phyloP scores from a whole-genome alignment of 2,113 vertebrate genomes.

The Melozone crissalis region DNA sequence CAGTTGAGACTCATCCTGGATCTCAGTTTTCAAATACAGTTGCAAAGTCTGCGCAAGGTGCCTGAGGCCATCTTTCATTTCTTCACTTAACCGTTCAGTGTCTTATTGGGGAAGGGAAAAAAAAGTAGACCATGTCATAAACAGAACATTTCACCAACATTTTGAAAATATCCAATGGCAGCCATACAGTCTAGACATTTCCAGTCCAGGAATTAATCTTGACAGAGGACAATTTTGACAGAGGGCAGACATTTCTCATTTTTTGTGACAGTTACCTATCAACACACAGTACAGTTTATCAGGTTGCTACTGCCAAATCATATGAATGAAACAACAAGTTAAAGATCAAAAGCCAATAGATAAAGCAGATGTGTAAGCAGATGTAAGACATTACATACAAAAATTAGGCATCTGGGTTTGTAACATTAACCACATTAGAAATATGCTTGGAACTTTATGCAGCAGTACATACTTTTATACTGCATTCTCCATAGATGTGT shows the following conservation, averaged over 20 bases:
- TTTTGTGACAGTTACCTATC: constrained; percentile 45
- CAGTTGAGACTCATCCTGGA: constrained; percentile 73
- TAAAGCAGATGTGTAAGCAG: constrained; percentile 20
- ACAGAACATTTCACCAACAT: constrained; percentile 4
- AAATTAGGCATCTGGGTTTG: background rate
- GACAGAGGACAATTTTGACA: constrained; percentile 17
- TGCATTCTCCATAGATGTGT: background rate
- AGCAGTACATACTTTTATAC: background rate
- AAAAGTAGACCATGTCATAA: constrained; percentile 16
- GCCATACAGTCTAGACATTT: constrained; percentile 16
- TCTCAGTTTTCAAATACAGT: constrained; percentile 84
- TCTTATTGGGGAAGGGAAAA: constrained; percentile 72
- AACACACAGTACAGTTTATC: background rate
- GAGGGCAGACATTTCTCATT: background rate
- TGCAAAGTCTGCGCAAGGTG: constrained; percentile 83
- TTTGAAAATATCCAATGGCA: constrained; percentile 32
- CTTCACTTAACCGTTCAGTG: constrained; percentile 80
- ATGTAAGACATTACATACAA: background rate
- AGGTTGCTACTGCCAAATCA: constrained; percentile 14
- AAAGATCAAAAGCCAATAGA: constrained; percentile 26
- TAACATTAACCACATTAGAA: background rate
- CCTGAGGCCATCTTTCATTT: constrained; percentile 87
- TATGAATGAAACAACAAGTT: background rate
- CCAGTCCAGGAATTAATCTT: constrained; percentile 13
- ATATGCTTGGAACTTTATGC: background rate